Evolutionary conservation across 2,113 vertebrate species (phyloP).

Genomic region (Apus apus): DNA sequence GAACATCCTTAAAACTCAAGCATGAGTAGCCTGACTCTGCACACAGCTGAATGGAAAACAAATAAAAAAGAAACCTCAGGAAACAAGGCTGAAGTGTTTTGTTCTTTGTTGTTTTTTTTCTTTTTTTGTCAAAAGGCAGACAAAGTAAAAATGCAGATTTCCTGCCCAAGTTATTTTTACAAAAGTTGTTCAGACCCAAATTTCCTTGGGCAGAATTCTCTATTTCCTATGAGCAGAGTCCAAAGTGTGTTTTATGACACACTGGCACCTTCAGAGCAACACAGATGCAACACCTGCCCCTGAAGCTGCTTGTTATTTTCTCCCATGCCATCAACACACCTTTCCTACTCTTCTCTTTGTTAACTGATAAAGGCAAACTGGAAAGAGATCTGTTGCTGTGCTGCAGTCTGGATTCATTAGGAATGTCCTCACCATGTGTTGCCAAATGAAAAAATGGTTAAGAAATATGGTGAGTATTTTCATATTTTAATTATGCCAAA

Average conservation of each 20-base stretch:
- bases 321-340: neutral
- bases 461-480: neutral
- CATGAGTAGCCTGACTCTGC: neutral
- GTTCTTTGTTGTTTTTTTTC: too few relatives aligned
- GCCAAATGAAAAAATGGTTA: neutral
- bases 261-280: neutral
- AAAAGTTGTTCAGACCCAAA: neutral
- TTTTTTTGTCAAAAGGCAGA: neutral
- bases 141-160: neutral
- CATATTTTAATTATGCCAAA: neutral
- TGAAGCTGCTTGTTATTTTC: neutral
- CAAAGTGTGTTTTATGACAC: neutral
- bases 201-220: conserved; percentile 27
- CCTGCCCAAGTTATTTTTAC: neutral
- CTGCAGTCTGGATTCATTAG: neutral
- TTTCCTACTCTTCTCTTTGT: neutral
- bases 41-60: neutral
- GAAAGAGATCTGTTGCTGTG: neutral
- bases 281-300: neutral
- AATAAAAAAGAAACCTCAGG: neutral
- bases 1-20: neutral
- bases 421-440: neutral
- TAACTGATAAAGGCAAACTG: neutral
- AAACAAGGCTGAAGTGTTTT: neutral
- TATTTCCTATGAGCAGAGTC: neutral